Conservation (phyloP, 2,797 vertebrate species). For the Danionella dracula region DNA sequence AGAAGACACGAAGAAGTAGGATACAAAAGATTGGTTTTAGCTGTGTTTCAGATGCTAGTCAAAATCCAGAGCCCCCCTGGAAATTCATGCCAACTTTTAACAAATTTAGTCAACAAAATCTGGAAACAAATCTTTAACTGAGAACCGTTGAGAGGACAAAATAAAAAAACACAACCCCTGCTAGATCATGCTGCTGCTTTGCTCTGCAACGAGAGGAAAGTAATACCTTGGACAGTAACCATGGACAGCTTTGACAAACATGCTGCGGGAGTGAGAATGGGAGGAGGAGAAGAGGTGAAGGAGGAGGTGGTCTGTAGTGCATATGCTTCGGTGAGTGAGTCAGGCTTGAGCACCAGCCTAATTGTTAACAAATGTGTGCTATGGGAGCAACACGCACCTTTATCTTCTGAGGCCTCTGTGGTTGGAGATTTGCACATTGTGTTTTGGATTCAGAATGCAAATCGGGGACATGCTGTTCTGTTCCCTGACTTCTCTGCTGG, state of each 20-base stretch:
- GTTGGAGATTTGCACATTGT: slow-evolving; percentile 35
- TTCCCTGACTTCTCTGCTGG: background rate
- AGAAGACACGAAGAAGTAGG: slow-evolving; percentile 24
- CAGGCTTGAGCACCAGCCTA: slow-evolving; percentile 59
- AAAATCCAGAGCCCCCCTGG: slow-evolving; percentile 2
- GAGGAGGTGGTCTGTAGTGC: slow-evolving; percentile 36
- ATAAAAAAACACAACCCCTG: slow-evolving; percentile 34
- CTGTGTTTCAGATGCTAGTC: background rate
- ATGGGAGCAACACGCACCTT: slow-evolving; percentile 57
- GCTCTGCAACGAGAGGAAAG: slow-evolving; percentile 52
- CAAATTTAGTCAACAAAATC: background rate
- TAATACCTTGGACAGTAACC: slow-evolving; percentile 59
- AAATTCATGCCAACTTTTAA: slow-evolving; percentile 16
- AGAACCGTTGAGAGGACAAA: background rate
- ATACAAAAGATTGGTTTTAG: background rate
- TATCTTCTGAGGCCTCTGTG: slow-evolving; percentile 50
- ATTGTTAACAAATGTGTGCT: slow-evolving; percentile 80
- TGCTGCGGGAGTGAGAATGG: slow-evolving; percentile 32
- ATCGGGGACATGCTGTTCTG: background rate
- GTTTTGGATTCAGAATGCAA: slow-evolving; percentile 13
- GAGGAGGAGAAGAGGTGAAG: slow-evolving; percentile 45
- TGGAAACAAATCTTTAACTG: background rate
- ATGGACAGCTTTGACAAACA: slow-evolving; percentile 56
- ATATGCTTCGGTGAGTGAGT: slow-evolving; percentile 56
- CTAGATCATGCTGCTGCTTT: slow-evolving; percentile 49